Evolutionary conservation across 2,797 vertebrate species (phyloP).

Genomic region (Natrix natrix): DNA sequence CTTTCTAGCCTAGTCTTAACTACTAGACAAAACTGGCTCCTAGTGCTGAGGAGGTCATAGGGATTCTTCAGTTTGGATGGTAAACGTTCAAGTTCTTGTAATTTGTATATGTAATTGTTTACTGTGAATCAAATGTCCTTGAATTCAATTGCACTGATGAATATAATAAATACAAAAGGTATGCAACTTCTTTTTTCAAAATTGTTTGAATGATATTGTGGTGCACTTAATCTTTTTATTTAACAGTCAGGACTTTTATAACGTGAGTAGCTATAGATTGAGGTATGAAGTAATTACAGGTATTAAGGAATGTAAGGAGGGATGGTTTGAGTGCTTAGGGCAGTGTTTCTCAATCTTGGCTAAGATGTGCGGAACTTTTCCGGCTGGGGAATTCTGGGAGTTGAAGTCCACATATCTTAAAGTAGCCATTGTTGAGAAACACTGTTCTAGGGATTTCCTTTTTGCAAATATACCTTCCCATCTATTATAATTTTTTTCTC

Average conservation of each 20-base stretch:
- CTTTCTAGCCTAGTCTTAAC: too few relatives aligned
- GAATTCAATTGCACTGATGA: not conserved
- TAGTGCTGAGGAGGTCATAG: not conserved
- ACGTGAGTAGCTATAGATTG: not conserved
- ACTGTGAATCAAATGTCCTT: not conserved
- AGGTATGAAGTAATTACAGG: not conserved
- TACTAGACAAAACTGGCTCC: too few relatives aligned
- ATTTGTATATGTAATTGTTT: not conserved
- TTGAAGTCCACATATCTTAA: too few relatives aligned
- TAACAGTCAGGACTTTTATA: not conserved
- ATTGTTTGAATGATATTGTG: not conserved
- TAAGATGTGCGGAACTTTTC: too few relatives aligned
- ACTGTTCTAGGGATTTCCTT: not conserved
- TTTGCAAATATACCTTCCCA: not conserved
- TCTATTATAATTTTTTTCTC: not conserved
- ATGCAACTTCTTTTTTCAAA: not conserved
- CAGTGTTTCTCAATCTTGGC: too few relatives aligned
- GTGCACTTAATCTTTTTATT: not conserved
- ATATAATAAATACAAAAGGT: too few relatives aligned
- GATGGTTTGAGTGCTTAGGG: not conserved
- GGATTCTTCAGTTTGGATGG: not conserved
- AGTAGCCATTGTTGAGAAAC: not conserved
- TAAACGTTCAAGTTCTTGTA: not conserved
- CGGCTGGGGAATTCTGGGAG: too few relatives aligned
- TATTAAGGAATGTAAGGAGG: not conserved